Base-by-base conservation (phyloP, 2,888 invertebrate genomes). In the Xylocampa areola region DNA sequence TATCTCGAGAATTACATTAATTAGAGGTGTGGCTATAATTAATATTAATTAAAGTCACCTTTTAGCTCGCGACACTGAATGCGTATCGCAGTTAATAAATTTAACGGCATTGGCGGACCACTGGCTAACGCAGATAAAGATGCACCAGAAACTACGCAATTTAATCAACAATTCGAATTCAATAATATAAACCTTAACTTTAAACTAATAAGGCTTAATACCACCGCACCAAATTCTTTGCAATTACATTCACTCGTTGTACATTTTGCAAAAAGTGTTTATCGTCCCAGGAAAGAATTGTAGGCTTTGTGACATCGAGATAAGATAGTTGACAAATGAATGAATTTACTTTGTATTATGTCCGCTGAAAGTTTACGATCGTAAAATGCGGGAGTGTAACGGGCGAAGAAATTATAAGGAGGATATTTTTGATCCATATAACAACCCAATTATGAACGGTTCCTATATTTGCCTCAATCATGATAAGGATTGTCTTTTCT, bases 1-100 rank as follows among this genome's bases (percentile, higher is more conserved):
- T 92, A 92, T 92, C 92, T 90, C 77, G 84, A 85, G 87, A 89
- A 90, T 91, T 90, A 92, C 90, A 90, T 90, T 93, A 92, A 92
- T 92, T 91, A 92, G 88, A 92, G 92, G 92, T 92, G 93, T 91
- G 91, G 90, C 86, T 83, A 89, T 92, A 92, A 93, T 94, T 92
- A 92, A 94, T 94, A 92, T 93, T 91, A 92, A 92, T 93, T 94
- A 91, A 90, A 91, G 90, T 90, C 92, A 89, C 90, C 91, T 92
- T 91, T 92, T 88, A 92, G 89, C 84, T 86, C 82, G 89, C 88
- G 88, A 92, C 92, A 91, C 87, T 88, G 89, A 91, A 91, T 87
- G 90, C 92, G 91, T 93, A 94, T 93, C 94, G 92, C 91, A 86
- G 92, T 92, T 91, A 92, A 94, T 94, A 93, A 94, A 94, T 94